Percentiles rank a stretch among this genome's conserved stretches.
phyloP scores from a whole-genome alignment of 2,888 invertebrate species.

The Pinctada fucata region DNA sequence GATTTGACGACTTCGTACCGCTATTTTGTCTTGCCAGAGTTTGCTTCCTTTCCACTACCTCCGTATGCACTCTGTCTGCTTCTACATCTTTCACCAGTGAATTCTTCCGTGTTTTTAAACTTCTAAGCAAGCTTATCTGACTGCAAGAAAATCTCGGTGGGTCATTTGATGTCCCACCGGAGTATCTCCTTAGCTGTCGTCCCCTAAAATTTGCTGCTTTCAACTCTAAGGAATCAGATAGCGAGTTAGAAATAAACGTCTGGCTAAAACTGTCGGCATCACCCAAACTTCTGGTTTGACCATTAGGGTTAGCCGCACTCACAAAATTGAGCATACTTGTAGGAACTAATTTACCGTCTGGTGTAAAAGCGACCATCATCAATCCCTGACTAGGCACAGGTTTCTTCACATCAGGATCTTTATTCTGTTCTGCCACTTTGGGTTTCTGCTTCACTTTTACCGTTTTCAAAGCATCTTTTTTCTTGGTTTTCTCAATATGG shows the following conservation, averaged over 20 bases:
- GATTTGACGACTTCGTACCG: background rate
- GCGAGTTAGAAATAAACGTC: no score
- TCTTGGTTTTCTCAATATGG: background rate
- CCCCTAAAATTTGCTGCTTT: no score
- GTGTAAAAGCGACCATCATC: background rate
- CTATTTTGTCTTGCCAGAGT: background rate
- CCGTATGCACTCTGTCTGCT: background rate
- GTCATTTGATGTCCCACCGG: no score
- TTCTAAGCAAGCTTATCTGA: background rate
- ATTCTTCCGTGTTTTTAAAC: background rate
- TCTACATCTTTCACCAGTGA: background rate
- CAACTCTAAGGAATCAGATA: no score
- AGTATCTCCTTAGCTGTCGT: no score
- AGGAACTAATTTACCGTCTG: background rate
- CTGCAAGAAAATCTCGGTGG: no score
- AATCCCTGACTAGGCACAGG: background rate
- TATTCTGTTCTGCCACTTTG: background rate
- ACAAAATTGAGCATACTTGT: background rate
- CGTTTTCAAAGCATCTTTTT: background rate
- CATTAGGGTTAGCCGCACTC: background rate
- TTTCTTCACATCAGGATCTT: background rate
- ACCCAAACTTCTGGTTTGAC: no score
- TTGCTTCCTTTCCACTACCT: background rate
- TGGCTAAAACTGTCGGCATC: no score
- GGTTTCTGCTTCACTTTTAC: background rate